Percentiles rank a stretch among this genome's conserved stretches.
Conservation (phyloP, 2,888 invertebrate species). For the Tyria jacobaeae region DNA sequence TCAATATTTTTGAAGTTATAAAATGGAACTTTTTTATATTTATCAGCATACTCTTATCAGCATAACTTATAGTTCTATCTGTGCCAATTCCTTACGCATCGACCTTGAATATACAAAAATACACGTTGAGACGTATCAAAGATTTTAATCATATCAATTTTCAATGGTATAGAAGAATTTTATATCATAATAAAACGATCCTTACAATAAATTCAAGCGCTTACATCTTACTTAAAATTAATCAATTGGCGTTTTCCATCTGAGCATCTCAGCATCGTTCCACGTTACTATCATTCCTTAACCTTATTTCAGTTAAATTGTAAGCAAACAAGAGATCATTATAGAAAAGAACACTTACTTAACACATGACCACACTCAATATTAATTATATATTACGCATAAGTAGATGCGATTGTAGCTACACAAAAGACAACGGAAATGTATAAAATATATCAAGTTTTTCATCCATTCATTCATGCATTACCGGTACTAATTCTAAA, state of each 20-base stretch:
- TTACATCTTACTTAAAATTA: slow-evolving; percentile 76
- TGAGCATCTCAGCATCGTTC: slow-evolving; percentile 71
- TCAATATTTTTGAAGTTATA: slow-evolving; percentile 72
- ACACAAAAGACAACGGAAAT: slow-evolving; percentile 64
- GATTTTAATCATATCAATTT: slow-evolving; percentile 74
- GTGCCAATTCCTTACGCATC: slow-evolving; percentile 84
- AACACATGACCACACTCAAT: slow-evolving; percentile 78
- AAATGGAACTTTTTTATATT: slow-evolving; percentile 78
- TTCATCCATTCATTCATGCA: slow-evolving; percentile 75
- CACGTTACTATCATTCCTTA: slow-evolving; percentile 50
- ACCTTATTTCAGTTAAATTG: slow-evolving; percentile 82
- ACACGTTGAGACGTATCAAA: slow-evolving; percentile 76
- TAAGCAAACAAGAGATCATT: slow-evolving; percentile 82
- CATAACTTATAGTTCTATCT: slow-evolving; percentile 62
- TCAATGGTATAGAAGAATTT: slow-evolving; percentile 73
- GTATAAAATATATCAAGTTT: slow-evolving; percentile 62
- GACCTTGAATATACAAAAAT: slow-evolving; percentile 82
- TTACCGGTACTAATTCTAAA: slow-evolving; percentile 55
- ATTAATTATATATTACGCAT: slow-evolving; percentile 63
- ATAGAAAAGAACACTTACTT: slow-evolving; percentile 65
- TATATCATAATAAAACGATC: slow-evolving; percentile 70
- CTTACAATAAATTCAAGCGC: slow-evolving; percentile 78
- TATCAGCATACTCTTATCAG: slow-evolving; percentile 72
- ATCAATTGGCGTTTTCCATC: slow-evolving; percentile 79
- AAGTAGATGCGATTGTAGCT: slow-evolving; percentile 65